Evolutionary conservation across 23 tunicate species (phyloP).

Genomic region (Styela plicata): DNA sequence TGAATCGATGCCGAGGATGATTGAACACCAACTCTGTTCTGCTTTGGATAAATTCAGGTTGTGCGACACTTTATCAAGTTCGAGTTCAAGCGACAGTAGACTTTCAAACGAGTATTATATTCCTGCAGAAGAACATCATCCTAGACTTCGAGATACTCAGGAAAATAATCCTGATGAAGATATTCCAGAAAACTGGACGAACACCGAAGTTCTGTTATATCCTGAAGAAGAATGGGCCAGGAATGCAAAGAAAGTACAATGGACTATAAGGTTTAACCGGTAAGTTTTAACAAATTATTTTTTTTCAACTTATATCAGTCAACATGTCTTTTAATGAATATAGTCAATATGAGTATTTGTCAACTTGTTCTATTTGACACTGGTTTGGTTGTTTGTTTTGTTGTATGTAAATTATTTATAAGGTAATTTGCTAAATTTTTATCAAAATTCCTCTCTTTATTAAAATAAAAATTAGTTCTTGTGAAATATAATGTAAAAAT

Average conservation of each 20-base stretch:
- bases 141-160: not conserved
- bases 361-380: too few species aligned
- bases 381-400: too few species aligned
- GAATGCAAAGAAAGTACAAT: constrained; percentile 50
- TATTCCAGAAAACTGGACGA: not conserved
- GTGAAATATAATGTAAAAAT: too few species aligned
- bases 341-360: too few species aligned
- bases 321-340: too few species aligned
- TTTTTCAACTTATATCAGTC: too few species aligned
- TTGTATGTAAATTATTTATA: too few species aligned
- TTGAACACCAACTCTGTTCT: not conserved
- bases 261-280: constrained; percentile 62
- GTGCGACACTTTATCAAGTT: constrained; percentile 12
- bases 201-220: constrained; percentile 33
- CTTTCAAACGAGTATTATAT: not conserved
- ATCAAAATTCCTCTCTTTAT: too few species aligned
- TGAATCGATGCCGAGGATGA: constrained; percentile 14
- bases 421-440: too few species aligned
- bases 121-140: not conserved
- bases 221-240: constrained; percentile 73
- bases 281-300: too few species aligned
- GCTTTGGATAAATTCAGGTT: constrained; percentile 13
- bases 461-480: too few species aligned
- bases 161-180: not conserved
- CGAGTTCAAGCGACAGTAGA: not conserved